Evolutionary conservation across 2,888 invertebrate species (phyloP), one percentile per base, ranked within the genome.

Genomic region (Aproaerema taeniolella): DNA sequence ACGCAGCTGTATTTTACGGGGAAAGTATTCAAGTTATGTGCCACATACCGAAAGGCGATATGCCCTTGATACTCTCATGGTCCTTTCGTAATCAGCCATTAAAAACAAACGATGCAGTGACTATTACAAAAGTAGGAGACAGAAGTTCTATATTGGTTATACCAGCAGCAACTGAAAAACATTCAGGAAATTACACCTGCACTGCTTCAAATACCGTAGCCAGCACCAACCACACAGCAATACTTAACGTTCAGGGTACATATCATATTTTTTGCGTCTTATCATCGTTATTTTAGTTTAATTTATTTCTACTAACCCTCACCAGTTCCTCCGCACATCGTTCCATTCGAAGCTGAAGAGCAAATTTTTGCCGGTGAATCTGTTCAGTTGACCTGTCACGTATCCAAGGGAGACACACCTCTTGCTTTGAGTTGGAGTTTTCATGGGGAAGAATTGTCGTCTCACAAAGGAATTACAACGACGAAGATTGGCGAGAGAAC

Each of bases 101-200:
- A 45, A 66, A 65, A 58, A 67, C 61, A 43, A 75, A 70, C 46
- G 68, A 75, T 43, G 83, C 83, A 47, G 76, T 89, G 44, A 72
- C 73, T 30, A 82, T 90, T 34, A 67, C 90, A 16, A 89, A 89
- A 65, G 79, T 89, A 52, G 90, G 90, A 60, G 89, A 87, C 57
- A 80, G 90, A 51, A 89, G 89, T 58, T 90, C 90, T 47, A 86
- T 91, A 45, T 68, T 92, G 58, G 90, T 88, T 52, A 91, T 93
- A 49, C 90, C 91, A 50, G 87, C 90, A 7, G 91, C 91, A 33
- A 89, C 89, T 53, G 90, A 90, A 41, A 88, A 89, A 52, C 92
- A 94, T 72, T 89, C 91, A 32, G 94, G 94, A 49, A 91, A 90
- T 68, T 94, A 93, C 71, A 93, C 92, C 34, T 95, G 94, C 77